Percentiles rank a stretch among this genome's conserved stretches.
These are phyloP conservation scores for Rattus rattus DNA, from an alignment of 2,113 vertebrate species.

Conservation along the genomic window DNA sequence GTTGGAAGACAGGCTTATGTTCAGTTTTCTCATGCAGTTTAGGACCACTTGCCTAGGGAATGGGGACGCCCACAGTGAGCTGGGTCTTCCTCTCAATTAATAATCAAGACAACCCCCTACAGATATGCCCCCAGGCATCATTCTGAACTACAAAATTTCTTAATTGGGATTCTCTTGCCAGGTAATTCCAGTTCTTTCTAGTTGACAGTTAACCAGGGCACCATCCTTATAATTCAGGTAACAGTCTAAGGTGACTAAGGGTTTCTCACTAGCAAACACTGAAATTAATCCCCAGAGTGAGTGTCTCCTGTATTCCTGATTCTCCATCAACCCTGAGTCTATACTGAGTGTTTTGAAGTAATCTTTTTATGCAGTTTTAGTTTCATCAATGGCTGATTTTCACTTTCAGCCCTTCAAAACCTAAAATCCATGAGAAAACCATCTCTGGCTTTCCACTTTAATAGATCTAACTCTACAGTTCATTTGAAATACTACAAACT, in stretches of 20 bases:
- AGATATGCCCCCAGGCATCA: background rate
- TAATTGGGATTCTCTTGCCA: background rate
- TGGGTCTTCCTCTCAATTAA: background rate
- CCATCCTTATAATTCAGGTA: background rate
- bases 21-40: background rate
- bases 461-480: background rate
- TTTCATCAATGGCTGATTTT: background rate
- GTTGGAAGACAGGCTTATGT: background rate
- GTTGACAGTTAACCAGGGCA: background rate
- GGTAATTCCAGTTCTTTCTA: background rate
- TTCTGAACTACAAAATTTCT: background rate
- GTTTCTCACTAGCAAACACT: background rate
- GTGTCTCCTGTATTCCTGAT: fast-evolving
- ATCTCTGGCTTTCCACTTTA: background rate
- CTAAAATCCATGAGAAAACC: background rate
- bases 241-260: constrained; percentile 22
- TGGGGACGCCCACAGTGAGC: background rate
- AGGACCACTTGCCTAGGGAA: background rate
- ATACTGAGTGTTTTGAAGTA: background rate
- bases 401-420: background rate
- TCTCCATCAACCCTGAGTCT: background rate
- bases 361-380: background rate
- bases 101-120: background rate
- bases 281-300: background rate
- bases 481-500: constrained; percentile 22